Conservation (phyloP, 1,140 invertebrate species). For the Anagrus nilaparvatae region DNA sequence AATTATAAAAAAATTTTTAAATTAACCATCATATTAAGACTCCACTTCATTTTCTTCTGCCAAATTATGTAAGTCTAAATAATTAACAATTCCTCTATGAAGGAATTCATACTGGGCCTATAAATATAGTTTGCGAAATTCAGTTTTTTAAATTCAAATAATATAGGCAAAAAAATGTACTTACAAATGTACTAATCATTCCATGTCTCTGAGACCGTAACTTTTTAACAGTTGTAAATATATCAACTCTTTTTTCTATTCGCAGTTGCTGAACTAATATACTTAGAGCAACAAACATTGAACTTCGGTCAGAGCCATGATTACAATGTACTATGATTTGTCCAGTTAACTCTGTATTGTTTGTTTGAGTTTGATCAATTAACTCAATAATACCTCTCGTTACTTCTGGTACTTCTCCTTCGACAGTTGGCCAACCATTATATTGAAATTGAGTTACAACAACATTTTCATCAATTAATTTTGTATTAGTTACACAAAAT, state of each 20-base stretch:
- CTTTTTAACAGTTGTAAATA: slow-evolving; percentile 74
- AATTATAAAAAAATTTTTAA: slow-evolving; percentile 8
- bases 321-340: slow-evolving; percentile 75
- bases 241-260: slow-evolving; percentile 72
- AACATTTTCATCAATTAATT: slow-evolving; percentile 57
- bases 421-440: slow-evolving; percentile 79
- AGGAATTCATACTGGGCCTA: slow-evolving; percentile 87
- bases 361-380: slow-evolving; percentile 57
- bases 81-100: slow-evolving; percentile 80
- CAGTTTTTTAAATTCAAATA: neutral
- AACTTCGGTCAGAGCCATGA: slow-evolving; percentile 76
- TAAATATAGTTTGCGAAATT: slow-evolving; percentile 30
- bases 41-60: slow-evolving; percentile 39
- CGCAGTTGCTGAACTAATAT: slow-evolving; percentile 74
- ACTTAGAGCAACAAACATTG: slow-evolving; percentile 78
- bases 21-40: slow-evolving; percentile 28
- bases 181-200: slow-evolving; percentile 74
- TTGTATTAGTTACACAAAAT: slow-evolving; percentile 66
- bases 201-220: slow-evolving; percentile 71
- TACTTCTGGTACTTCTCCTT: slow-evolving; percentile 77
- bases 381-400: slow-evolving; percentile 74
- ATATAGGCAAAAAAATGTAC: slow-evolving; percentile 17
- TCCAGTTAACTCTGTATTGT: slow-evolving; percentile 42
- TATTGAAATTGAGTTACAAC: slow-evolving; percentile 78
- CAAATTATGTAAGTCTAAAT: slow-evolving; percentile 73